A percentile compares a stretch with the other conserved stretches of the same genome.
phyloP scores from a whole-genome alignment of 2,113 vertebrate genomes.

The Carollia perspicillata region DNA sequence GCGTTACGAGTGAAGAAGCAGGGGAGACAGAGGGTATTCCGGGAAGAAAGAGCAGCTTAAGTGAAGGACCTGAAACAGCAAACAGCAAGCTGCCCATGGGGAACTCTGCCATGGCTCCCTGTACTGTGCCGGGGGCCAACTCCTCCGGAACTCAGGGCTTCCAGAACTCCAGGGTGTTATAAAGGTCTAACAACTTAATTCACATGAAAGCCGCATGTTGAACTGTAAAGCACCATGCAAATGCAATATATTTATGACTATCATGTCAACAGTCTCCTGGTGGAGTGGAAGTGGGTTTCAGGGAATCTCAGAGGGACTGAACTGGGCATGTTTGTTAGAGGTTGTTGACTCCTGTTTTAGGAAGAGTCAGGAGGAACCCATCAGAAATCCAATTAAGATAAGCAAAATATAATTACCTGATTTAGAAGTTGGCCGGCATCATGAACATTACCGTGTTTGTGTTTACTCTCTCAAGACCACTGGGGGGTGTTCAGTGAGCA shows the following conservation, averaged over 20 bases:
- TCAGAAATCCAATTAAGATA: slow-evolving; percentile 31
- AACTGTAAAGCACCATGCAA: neutral
- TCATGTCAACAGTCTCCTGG: neutral
- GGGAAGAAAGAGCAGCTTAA: neutral
- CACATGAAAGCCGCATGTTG: neutral
- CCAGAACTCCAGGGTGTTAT: neutral
- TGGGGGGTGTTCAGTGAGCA: neutral
- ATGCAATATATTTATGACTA: neutral
- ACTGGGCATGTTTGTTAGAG: slow-evolving; percentile 10
- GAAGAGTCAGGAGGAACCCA: neutral
- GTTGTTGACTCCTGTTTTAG: slow-evolving; percentile 29
- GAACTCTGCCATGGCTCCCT: neutral
- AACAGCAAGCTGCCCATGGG: neutral
- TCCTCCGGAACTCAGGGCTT: neutral
- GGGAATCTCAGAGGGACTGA: neutral
- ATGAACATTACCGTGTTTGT: neutral
- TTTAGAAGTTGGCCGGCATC: slow-evolving; percentile 33
- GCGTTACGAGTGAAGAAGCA: neutral
- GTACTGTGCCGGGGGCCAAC: neutral
- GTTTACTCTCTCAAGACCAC: slow-evolving; percentile 1
- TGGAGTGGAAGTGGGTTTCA: neutral
- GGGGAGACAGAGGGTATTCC: neutral
- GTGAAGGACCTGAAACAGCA: neutral
- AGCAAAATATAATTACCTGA: slow-evolving; percentile 39
- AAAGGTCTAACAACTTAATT: neutral